A percentile compares a stretch with the other conserved stretches of the same genome.
Evolutionary conservation across 1,140 invertebrate species (phyloP).

Genomic region (Penaeus indicus): DNA sequence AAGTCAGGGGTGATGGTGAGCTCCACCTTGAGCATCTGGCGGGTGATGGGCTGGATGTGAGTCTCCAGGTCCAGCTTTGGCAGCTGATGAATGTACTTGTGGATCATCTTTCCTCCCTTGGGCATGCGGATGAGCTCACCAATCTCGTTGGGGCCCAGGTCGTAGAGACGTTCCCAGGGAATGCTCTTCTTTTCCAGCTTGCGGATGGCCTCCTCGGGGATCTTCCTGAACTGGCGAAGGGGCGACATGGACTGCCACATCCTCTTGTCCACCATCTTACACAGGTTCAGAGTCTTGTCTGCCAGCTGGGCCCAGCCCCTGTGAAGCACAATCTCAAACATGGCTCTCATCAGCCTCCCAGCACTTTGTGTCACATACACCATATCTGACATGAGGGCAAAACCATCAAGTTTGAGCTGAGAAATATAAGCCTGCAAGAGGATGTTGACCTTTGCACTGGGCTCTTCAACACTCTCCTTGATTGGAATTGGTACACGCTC

Average conservation of each 20-base stretch:
- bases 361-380: constrained; percentile 99
- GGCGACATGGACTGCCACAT: constrained; percentile 99
- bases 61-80: constrained; percentile 95
- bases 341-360: constrained; percentile 92
- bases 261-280: constrained; percentile 98
- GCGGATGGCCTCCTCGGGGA: constrained; percentile 97
- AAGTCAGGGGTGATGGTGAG: constrained; percentile 99
- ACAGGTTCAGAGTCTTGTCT: constrained; percentile 94
- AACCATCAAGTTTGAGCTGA: constrained; percentile 97
- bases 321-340: constrained; percentile 94
- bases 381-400: constrained; percentile 99
- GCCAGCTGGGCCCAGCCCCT: constrained; percentile 97
- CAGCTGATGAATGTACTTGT: constrained; percentile 98
- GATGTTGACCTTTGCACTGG: constrained; percentile 97
- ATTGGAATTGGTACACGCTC: constrained; percentile 98
- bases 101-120: constrained; percentile 96
- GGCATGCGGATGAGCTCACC: constrained; percentile 96
- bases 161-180: constrained; percentile 92
- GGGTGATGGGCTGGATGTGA: constrained; percentile 97
- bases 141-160: constrained; percentile 96
- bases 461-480: constrained; percentile 98
- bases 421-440: constrained; percentile 98
- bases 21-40: constrained; percentile 80
- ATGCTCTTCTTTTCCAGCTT: constrained; percentile 99
- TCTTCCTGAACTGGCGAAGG: constrained; percentile 96